Evolutionary conservation across 1,140 invertebrate genomes (phyloP), one percentile per base, ranked within the genome.

Genomic region (Acyrthosiphon pisum): DNA sequence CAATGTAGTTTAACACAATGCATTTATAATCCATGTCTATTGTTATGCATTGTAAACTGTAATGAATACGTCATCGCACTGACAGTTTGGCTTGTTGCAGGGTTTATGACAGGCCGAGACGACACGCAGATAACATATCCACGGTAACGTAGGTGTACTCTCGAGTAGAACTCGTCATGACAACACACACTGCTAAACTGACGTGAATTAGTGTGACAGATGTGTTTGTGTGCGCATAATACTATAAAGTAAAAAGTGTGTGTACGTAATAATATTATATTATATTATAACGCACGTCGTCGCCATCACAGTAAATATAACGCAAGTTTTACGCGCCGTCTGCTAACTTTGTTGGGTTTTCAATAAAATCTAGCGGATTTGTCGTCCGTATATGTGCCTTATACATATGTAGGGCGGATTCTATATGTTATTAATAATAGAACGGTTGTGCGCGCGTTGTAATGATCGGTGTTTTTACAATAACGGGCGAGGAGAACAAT

Each of bases 361-460:
- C 60, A 50, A 91, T 76, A 44, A 76, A 91, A 91, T 53, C 35
- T 41, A 22, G 48, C 23, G 26, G 23, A 68, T 30, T 30, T 9
- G 90, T 46, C 23, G 53, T n/a, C 90, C 60, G n/a, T n/a, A 91
- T 91, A 60, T 91, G 90, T n/a, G 41, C 46, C 90, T 46, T 18
- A 0, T 53, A 6, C 18, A 11, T 48, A 14, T 20, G 9, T 11
- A 6, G 30, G 18, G 8, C 0, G 35, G 26, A 11, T 48, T 18
- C 20, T 37, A 46, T 46, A 46, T 44, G 7, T 30, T 41, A 41
- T 30, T 50, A 88, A n/a, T 88, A 88, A 88, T 50, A 50, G 0
- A 84, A 86, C 9, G 41, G 8, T 30, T 44, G 14, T 46, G 41
- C 26, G 41, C 9, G 41, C 48, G 84, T 48, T 3, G 7, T 50